A percentile compares a stretch with the other conserved stretches of the same genome.
These are phyloP conservation scores for Drosophila vallismaia DNA, from an alignment of 2,888 invertebrate genomes.

Conservation along the genomic window DNA sequence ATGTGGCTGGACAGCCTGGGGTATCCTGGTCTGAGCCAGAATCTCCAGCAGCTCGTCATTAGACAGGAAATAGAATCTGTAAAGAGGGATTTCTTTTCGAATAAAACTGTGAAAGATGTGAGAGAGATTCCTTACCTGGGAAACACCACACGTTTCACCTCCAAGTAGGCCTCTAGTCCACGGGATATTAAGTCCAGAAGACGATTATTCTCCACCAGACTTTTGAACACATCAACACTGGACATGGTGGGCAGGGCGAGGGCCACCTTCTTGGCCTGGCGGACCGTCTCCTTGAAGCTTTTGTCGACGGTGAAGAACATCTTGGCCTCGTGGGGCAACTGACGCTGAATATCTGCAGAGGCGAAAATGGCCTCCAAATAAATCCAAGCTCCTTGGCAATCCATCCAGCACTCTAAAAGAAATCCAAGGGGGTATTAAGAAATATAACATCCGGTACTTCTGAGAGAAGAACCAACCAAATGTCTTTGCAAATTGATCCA, in stretches of 20 bases:
- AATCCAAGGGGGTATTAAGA: no score
- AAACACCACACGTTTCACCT: conserved; percentile 94
- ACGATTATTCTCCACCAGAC: conserved; percentile 89
- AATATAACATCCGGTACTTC: background rate
- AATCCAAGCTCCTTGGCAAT: conserved; percentile 96
- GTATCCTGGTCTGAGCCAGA: conserved; percentile 94
- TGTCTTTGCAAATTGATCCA: conserved; percentile 91
- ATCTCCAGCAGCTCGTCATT: conserved; percentile 96
- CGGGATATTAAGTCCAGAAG: conserved; percentile 95
- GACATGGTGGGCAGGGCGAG: conserved; percentile 92
- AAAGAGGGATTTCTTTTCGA: background rate
- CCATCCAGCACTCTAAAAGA: conserved; percentile 91
- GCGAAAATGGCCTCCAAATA: conserved; percentile 97
- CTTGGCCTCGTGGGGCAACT: conserved; percentile 94
- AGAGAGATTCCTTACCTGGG: conserved; percentile 85
- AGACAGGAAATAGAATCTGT: conserved; percentile 92
- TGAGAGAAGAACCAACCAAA: conserved; percentile 85
- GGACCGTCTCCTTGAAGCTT: conserved; percentile 95
- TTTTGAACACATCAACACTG: conserved; percentile 88
- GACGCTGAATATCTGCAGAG: conserved; percentile 96
- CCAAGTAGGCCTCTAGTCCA: conserved; percentile 94
- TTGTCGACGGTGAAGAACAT: conserved; percentile 94
- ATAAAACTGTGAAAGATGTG: no score
- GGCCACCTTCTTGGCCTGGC: conserved; percentile 91
- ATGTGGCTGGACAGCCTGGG: conserved; percentile 95